Percentiles rank a stretch among this genome's conserved stretches.
Conservation (phyloP, 2,113 vertebrate genomes). For the Dicentrarchus labrax region DNA sequence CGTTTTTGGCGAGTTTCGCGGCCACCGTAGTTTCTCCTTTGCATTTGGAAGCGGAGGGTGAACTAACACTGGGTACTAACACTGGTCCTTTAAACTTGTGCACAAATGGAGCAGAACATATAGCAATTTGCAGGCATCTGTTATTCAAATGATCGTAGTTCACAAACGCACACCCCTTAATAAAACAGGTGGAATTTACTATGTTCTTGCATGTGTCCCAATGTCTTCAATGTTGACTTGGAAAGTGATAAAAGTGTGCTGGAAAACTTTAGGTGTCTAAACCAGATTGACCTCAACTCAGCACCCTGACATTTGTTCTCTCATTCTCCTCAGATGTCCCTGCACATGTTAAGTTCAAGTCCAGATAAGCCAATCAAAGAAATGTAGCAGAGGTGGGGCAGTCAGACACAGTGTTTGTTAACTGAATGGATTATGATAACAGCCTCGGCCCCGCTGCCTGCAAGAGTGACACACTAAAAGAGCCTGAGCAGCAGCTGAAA, state of each 20-base stretch:
- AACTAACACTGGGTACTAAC: too few relatives aligned
- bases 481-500: conserved; percentile 37
- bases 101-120: conserved; percentile 10
- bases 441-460: conserved; percentile 7
- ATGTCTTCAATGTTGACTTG: neutral
- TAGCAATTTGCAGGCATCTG: neutral
- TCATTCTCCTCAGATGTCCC: neutral
- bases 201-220: neutral
- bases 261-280: neutral
- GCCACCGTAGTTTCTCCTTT: too few relatives aligned
- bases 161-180: neutral
- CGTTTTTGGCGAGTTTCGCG: too few relatives aligned
- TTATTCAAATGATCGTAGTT: neutral
- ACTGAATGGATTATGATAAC: conserved; percentile 56
- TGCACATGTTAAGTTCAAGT: conserved; percentile 18
- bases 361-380: conserved; percentile 51
- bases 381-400: neutral
- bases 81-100: neutral
- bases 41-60: too few relatives aligned
- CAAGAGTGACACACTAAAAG: neutral
- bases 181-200: neutral
- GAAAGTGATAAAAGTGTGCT: neutral
- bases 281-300: neutral
- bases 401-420: conserved; percentile 18
- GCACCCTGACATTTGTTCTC: neutral